These are phyloP conservation scores for Marmota flaviventris DNA, from an alignment of 2,113 vertebrate genomes.

Conservation along the genomic window DNA sequence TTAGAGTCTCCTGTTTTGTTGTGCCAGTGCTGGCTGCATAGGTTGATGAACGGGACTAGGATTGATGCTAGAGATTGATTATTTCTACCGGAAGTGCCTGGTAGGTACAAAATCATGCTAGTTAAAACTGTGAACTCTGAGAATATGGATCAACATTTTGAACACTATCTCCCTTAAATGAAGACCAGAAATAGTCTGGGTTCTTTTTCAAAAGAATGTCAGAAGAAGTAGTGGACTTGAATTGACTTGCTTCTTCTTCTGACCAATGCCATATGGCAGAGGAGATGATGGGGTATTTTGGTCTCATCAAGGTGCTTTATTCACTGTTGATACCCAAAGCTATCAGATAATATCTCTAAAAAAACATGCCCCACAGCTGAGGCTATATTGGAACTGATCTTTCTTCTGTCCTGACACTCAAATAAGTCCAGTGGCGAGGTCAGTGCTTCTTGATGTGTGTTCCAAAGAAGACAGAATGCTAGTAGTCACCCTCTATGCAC, in stretches of 20 bases:
- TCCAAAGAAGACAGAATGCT: conserved; percentile 31
- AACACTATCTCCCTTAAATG: neutral
- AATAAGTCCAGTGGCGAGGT: neutral
- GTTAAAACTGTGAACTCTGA: conserved; percentile 31
- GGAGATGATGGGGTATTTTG: conserved; percentile 9
- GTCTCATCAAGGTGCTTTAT: neutral
- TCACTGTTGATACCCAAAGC: neutral
- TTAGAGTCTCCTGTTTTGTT: conserved; percentile 43
- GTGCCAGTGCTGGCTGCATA: conserved; percentile 18
- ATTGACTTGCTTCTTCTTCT: neutral
- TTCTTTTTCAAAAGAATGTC: conserved; percentile 38
- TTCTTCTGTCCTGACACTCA: neutral
- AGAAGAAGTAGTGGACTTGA: neutral
- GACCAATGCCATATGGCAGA: neutral
- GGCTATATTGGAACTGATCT: neutral
- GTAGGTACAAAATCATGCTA: neutral
- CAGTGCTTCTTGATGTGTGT: neutral
- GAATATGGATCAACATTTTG: neutral
- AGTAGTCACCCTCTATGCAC: neutral
- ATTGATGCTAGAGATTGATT: conserved; percentile 36
- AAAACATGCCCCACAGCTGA: neutral
- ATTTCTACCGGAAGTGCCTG: conserved; percentile 23
- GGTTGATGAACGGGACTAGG: conserved; percentile 25
- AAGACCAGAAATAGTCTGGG: conserved; percentile 24
- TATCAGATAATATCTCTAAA: neutral